Percentiles rank a stretch among this genome's conserved stretches.
Conservation (phyloP, 2,888 invertebrate genomes). For the Lasius fuliginosus region DNA sequence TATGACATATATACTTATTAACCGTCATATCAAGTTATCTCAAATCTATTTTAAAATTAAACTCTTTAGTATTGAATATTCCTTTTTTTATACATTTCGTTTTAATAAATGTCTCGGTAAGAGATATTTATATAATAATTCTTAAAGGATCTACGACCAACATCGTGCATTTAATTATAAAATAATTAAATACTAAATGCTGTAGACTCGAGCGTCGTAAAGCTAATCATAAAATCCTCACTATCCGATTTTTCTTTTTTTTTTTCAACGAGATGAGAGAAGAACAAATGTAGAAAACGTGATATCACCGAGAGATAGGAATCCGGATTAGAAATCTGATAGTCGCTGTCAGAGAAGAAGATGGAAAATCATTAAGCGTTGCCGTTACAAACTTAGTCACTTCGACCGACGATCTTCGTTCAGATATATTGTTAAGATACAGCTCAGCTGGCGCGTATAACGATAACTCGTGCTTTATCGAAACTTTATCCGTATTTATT, state of each 20-base stretch:
- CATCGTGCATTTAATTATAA: background rate
- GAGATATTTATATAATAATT: conserved; percentile 1
- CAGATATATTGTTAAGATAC: background rate
- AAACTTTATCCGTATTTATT: background rate
- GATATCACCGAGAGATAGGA: background rate
- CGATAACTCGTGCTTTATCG: conserved; percentile 2
- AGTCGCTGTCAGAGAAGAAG: background rate
- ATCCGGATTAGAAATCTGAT: conserved; percentile 15
- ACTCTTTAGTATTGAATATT: background rate
- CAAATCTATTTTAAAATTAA: background rate
- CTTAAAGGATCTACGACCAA: background rate
- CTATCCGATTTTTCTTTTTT: background rate
- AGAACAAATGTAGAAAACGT: background rate
- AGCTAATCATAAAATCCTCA: background rate
- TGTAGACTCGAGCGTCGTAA: background rate
- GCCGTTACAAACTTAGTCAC: background rate
- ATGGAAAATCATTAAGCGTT: conserved; percentile 20
- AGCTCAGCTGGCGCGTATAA: background rate
- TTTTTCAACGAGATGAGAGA: background rate
- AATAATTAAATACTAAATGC: background rate
- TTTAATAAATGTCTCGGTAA: background rate
- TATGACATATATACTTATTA: background rate
- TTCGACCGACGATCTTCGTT: background rate
- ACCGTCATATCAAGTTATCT: background rate
- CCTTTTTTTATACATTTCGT: background rate